Percentiles rank a stretch among this genome's conserved stretches.
Evolutionary conservation across 2,888 invertebrate genomes (phyloP).

Genomic region (Melolontha melolontha): DNA sequence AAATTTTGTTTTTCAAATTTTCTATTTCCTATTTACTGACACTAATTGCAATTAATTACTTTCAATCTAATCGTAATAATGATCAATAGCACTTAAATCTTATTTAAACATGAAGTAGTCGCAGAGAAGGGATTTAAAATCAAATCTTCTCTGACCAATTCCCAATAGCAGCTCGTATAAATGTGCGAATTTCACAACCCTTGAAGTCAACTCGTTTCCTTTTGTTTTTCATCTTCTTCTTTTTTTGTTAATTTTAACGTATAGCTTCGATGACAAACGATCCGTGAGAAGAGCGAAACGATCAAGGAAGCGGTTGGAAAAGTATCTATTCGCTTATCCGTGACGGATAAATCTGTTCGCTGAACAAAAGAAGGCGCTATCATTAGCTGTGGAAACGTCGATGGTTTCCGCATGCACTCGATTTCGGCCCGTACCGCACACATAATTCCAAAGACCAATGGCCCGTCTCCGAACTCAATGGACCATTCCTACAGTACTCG

Average conservation of each 20-base stretch:
- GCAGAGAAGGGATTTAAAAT: too few relatives aligned
- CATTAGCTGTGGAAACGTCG: slow-evolving; percentile 24
- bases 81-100: too few relatives aligned
- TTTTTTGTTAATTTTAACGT: slow-evolving; percentile 1
- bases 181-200: too few relatives aligned
- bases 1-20: too few relatives aligned
- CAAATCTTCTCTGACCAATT: too few relatives aligned
- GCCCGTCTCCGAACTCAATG: slow-evolving; percentile 24
- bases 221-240: background rate
- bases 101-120: too few relatives aligned
- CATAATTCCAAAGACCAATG: slow-evolving; percentile 26
- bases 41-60: too few relatives aligned
- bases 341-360: slow-evolving; percentile 13
- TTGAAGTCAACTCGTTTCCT: too few relatives aligned
- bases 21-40: too few relatives aligned
- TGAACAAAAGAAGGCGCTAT: slow-evolving; percentile 20
- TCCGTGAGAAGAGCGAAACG: slow-evolving; percentile 10
- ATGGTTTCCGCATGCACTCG: slow-evolving; percentile 20
- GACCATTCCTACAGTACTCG: background rate
- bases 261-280: slow-evolving; percentile 16
- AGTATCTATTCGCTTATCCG: slow-evolving; percentile 17
- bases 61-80: too few relatives aligned
- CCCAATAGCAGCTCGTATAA: too few relatives aligned
- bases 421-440: slow-evolving; percentile 5
- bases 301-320: slow-evolving; percentile 12